These are phyloP conservation scores for Vespertilio murinus DNA, from an alignment of 2,797 vertebrate genomes.

Conservation along the genomic window DNA sequence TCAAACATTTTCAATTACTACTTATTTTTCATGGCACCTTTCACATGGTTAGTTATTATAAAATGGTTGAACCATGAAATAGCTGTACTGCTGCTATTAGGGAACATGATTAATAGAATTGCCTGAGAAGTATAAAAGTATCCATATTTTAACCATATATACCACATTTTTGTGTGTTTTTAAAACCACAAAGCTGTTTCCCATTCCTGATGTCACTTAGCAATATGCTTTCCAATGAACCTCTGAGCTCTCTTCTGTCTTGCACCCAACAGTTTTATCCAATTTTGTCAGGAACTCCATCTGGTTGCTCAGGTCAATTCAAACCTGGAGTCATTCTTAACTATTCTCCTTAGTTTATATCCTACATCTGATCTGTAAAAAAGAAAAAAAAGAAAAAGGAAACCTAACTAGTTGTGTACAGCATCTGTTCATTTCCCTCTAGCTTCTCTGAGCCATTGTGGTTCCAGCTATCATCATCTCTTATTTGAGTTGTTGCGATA, in stretches of 20 bases:
- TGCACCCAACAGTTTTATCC: not conserved
- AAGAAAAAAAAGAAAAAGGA: not conserved
- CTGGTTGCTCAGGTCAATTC: not conserved
- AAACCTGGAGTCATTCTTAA: not conserved
- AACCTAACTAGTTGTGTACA: not conserved
- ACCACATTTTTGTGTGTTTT: not conserved
- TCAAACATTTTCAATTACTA: not conserved
- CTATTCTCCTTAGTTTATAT: not conserved
- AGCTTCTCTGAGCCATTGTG: not conserved
- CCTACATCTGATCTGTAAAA: not conserved
- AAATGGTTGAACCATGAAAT: not conserved
- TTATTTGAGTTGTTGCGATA: not conserved
- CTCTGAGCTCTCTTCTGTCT: not conserved
- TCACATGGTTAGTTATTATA: not conserved
- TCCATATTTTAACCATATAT: not conserved
- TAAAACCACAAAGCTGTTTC: not conserved
- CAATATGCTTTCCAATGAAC: not conserved
- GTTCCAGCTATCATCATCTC: not conserved
- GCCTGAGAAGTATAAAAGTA: not conserved
- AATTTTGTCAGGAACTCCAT: not conserved
- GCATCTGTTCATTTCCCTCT: not conserved
- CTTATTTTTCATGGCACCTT: not conserved
- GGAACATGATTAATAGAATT: not conserved
- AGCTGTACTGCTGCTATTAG: not conserved
- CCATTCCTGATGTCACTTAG: not conserved